Base-by-base conservation (phyloP, 2,113 vertebrate species). In the Desmodus rotundus region DNA sequence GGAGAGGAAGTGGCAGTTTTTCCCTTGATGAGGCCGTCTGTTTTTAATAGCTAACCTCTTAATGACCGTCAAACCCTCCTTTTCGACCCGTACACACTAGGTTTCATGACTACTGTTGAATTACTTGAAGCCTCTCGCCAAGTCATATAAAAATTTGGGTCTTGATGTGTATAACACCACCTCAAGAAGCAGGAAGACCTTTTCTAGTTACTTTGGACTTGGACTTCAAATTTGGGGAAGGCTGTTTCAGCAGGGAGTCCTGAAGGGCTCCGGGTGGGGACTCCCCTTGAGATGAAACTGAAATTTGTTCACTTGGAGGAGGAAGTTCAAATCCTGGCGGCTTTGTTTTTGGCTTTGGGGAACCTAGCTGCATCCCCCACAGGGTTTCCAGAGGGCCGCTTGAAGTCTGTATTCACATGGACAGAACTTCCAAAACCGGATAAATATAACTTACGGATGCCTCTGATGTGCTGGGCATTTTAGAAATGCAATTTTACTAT, bases 1-100 rank as follows among this genome's bases (percentile, higher is more conserved):
- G 70, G 31, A 70, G 81, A 81, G 96, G 92, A 89, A 94, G 63
- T 83, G 80, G 52, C 78, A 38, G 28, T 41, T 88, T 94, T 58
- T 81, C 76, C 73, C 54, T 94, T 82, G 47, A 74, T 56, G 88
- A 89, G 67, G 3, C 12, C 95, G 76, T 86, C 87, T 95, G 96
- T 17, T 87, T 93, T 92, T 77, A 50, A 93, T 96, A 77, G 92
- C 70, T 72, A 63, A 80, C 52, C 70, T 83, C 70, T 78, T 68
- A 54, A n/a, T 5, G 43, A 83, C 13, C 11, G n/a, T 28, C 19
- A 78, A 72, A 54, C 33, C 14, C n/a, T 50, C 80, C 9, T 36
- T 61, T 86, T 70, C 12, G 19, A 12, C 65, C 67, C 8, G 0
- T 80, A 12, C 4, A 2, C 24, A 54, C 83, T 20, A 38, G 43